Conservation (phyloP, 2,888 invertebrate species). For the Metellina segmentata region DNA sequence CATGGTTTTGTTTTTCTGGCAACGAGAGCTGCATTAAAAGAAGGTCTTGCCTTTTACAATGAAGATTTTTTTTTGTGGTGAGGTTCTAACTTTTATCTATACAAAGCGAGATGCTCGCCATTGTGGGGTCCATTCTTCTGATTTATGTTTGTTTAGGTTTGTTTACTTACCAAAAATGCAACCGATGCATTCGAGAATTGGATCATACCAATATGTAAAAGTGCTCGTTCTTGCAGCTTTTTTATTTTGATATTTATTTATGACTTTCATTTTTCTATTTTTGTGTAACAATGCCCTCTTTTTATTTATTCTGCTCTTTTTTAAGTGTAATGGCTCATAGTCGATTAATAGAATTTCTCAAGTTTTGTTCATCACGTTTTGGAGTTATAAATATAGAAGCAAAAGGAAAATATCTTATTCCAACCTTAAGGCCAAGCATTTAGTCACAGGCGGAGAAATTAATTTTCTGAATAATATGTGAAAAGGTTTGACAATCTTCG, state of each 20-base stretch:
- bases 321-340: background rate
- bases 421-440: too few relatives aligned
- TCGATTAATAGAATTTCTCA: background rate
- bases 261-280: background rate
- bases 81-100: background rate
- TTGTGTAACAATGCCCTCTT: background rate
- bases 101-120: background rate
- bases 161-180: background rate
- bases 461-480: too few relatives aligned
- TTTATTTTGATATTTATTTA: background rate
- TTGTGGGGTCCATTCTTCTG: background rate
- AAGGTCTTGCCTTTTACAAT: background rate
- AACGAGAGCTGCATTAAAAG: background rate
- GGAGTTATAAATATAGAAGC: background rate
- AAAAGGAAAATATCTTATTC: too few relatives aligned
- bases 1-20: background rate
- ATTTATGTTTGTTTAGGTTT: constrained; percentile 1
- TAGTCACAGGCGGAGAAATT: too few relatives aligned
- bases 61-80: background rate
- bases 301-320: constrained; percentile 9
- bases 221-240: background rate
- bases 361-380: background rate
- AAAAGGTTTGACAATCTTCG: too few relatives aligned
- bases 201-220: too few relatives aligned
- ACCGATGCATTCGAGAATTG: too few relatives aligned